Percentiles rank a stretch among this genome's conserved stretches.
phyloP scores from a whole-genome alignment of 1,140 invertebrate genomes.

The Lepidurus couesii region DNA sequence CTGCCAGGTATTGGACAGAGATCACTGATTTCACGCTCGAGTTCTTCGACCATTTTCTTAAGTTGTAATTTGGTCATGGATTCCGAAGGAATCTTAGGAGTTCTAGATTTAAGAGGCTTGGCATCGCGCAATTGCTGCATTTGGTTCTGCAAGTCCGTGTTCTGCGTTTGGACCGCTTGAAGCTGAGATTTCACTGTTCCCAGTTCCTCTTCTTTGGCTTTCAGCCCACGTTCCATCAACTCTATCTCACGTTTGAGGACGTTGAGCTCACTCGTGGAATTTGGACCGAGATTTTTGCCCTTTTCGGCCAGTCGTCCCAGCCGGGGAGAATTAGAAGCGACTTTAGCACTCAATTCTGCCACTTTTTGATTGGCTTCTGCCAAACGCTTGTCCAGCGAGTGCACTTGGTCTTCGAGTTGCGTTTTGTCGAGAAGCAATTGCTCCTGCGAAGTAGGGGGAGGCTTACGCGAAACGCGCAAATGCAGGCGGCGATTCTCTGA shows the following conservation, averaged over 20 bases:
- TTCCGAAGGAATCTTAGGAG: slow-evolving; percentile 62
- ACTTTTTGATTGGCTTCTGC: slow-evolving; percentile 44
- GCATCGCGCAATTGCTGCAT: slow-evolving; percentile 40
- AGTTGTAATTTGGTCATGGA: slow-evolving; percentile 59
- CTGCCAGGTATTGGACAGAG: slow-evolving; percentile 41
- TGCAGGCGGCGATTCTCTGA: slow-evolving; percentile 63
- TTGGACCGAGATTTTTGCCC: slow-evolving; percentile 10
- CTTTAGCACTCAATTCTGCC: not conserved
- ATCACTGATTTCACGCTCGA: slow-evolving; percentile 69
- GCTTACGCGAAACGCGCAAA: slow-evolving; percentile 38
- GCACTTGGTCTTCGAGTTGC: slow-evolving; percentile 55
- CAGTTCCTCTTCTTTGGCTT: slow-evolving; percentile 45
- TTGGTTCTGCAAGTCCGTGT: slow-evolving; percentile 37
- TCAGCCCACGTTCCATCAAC: slow-evolving; percentile 50
- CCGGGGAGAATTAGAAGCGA: slow-evolving; percentile 16
- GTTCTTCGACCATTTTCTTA: slow-evolving; percentile 66
- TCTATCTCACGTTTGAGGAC: slow-evolving; percentile 40
- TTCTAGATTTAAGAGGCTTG: slow-evolving; percentile 55
- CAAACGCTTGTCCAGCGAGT: slow-evolving; percentile 57
- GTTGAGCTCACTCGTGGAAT: slow-evolving; percentile 32
- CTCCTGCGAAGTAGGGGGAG: slow-evolving; percentile 43
- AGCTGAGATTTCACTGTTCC: slow-evolving; percentile 50
- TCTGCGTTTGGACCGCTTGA: slow-evolving; percentile 52
- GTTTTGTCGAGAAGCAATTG: slow-evolving; percentile 48
- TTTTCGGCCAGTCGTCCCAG: slow-evolving; percentile 26